phyloP scores from a whole-genome alignment of 2,888 invertebrate genomes.

The Thera obeliscata region DNA sequence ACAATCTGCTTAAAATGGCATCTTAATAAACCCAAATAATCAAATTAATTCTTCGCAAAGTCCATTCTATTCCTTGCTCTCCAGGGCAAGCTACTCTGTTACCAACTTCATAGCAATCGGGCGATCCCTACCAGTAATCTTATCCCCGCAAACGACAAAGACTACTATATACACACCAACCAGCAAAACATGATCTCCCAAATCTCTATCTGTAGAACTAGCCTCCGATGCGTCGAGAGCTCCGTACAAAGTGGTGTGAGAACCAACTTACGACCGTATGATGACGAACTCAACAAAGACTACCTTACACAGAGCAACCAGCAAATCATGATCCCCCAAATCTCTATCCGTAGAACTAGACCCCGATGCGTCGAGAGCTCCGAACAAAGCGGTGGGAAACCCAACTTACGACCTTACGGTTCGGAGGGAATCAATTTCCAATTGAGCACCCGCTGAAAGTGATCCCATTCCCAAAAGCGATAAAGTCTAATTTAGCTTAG shows the following conservation, averaged over 20 bases:
- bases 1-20: constrained; percentile 2
- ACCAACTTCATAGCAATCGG: constrained; percentile 79
- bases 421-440: constrained; percentile 77
- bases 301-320: constrained; percentile 54
- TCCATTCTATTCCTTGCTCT: constrained; percentile 48
- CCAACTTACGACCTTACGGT: constrained; percentile 68
- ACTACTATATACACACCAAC: constrained; percentile 52
- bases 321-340: constrained; percentile 47
- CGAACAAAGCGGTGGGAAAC: constrained; percentile 38
- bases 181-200: constrained; percentile 51
- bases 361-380: constrained; percentile 41
- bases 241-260: constrained; percentile 41
- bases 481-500: constrained; percentile 67
- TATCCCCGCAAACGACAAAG: constrained; percentile 66
- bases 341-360: constrained; percentile 36
- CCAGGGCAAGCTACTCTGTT: constrained; percentile 64
- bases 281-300: constrained; percentile 62
- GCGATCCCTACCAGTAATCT: constrained; percentile 79
- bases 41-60: constrained; percentile 31
- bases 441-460: constrained; percentile 62
- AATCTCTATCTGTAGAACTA: constrained; percentile 36
- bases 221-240: constrained; percentile 39
- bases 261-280: constrained; percentile 66
- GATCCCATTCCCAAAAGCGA: constrained; percentile 52
- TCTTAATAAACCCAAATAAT: constrained; percentile 12